phyloP scores from a whole-genome alignment of 1,140 invertebrate genomes.

The Maconellicoccus hirsutus region DNA sequence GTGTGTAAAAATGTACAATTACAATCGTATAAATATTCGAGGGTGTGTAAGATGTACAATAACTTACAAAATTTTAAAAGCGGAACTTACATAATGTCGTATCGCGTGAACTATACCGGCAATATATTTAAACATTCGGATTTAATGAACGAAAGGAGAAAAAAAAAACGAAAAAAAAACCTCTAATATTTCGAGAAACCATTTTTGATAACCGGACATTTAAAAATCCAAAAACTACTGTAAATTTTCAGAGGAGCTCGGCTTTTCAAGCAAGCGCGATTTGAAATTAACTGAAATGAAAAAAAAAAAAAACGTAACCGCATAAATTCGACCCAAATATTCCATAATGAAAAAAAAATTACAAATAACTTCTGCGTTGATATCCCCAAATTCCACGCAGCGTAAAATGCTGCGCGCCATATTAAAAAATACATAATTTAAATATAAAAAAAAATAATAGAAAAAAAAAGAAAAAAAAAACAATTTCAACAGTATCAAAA shows the following conservation, averaged over 20 bases:
- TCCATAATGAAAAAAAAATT: background rate
- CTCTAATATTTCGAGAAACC: no score
- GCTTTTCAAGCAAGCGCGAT: background rate
- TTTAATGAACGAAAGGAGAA: background rate
- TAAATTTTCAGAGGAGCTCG: background rate
- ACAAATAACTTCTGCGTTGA: background rate
- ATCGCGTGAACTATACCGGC: background rate
- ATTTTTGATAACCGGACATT: background rate
- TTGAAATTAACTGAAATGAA: background rate
- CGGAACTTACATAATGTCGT: constrained; percentile 11
- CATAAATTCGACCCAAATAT: no score
- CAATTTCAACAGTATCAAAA: constrained; percentile 17
- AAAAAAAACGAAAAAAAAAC: background rate
- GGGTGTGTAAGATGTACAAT: constrained; percentile 12
- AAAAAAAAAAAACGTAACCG: background rate
- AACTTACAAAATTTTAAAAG: constrained; percentile 20
- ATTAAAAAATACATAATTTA: constrained; percentile 21
- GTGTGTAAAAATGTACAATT: background rate
- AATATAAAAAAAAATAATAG: background rate
- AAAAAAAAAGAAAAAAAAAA: constrained; percentile 18
- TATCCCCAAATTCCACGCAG: constrained; percentile 21
- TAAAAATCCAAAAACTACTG: background rate
- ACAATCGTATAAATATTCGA: constrained; percentile 11
- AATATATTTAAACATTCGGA: background rate
- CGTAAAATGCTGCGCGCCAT: constrained; percentile 20